Percentiles rank a stretch among this genome's conserved stretches.
Conservation (phyloP, 2,113 vertebrate genomes). For the Crotalus horridus region DNA sequence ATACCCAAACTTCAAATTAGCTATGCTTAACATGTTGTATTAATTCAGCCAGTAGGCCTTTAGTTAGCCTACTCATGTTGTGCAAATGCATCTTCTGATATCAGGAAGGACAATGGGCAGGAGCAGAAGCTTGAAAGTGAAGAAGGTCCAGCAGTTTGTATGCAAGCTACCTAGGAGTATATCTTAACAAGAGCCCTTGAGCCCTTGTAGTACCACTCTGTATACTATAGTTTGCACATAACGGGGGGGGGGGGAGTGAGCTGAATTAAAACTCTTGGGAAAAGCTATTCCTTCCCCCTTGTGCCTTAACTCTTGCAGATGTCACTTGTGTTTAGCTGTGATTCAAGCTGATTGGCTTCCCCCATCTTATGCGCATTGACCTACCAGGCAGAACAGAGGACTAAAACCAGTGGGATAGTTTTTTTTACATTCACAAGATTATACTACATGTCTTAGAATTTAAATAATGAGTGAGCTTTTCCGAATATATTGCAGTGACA, state of each 20-base stretch:
- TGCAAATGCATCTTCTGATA: background rate
- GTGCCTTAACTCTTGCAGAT: background rate
- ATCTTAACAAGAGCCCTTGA: background rate
- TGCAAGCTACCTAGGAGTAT: background rate
- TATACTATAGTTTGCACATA: background rate
- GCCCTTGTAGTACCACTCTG: background rate
- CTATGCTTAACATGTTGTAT: background rate
- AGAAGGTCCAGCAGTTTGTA: background rate
- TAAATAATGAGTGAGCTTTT: background rate
- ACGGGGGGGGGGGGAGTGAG: background rate
- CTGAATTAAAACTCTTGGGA: background rate
- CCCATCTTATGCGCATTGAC: background rate
- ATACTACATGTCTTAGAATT: background rate
- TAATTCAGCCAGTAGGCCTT: background rate
- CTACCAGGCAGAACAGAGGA: background rate
- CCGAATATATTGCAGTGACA: background rate
- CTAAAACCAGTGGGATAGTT: background rate
- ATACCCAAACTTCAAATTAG: background rate
- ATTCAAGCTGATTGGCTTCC: background rate
- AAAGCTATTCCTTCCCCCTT: background rate
- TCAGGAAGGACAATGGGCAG: background rate
- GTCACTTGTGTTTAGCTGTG: background rate
- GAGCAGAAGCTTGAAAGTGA: background rate
- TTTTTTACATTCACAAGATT: background rate
- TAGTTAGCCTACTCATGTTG: background rate